Percentiles rank a stretch among this genome's conserved stretches.
Evolutionary conservation across 2,113 vertebrate species (phyloP).

Genomic region (Otolemur garnettii): DNA sequence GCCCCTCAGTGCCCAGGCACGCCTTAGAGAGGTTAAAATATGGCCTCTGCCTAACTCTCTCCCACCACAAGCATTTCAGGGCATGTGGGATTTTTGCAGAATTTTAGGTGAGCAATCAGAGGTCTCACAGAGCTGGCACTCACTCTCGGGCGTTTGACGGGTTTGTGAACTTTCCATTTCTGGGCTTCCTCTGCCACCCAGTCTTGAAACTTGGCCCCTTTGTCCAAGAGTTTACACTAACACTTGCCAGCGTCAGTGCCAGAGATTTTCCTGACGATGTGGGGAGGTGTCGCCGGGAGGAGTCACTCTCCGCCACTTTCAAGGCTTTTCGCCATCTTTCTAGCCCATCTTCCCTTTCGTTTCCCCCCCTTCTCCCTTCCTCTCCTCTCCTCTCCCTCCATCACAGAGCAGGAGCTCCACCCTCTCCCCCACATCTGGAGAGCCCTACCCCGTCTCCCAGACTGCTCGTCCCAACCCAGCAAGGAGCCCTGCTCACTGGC

Average conservation of each 20-base stretch:
- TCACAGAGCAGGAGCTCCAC: not conserved
- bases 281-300: accelerated
- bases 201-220: accelerated
- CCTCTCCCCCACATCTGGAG: too few species aligned
- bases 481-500: not conserved
- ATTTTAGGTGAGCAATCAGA: not conserved
- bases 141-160: not conserved
- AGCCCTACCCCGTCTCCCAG: accelerated
- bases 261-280: too few species aligned
- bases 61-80: accelerated
- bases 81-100: not conserved
- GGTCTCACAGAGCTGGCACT: not conserved
- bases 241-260: accelerated
- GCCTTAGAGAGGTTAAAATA: not conserved
- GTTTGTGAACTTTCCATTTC: not conserved
- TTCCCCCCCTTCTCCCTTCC: not conserved
- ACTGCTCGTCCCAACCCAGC: accelerated
- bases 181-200: not conserved
- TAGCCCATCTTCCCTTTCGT: not conserved
- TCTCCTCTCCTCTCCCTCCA: not conserved
- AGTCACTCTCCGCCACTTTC: accelerated
- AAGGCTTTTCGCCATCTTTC: not conserved
- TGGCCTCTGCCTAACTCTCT: not conserved
- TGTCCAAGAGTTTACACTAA: not conserved
- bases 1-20: not conserved